Percentiles rank a stretch among this genome's conserved stretches.
Conservation (phyloP, 2,113 vertebrate species). For the Orthonyx spaldingii region DNA sequence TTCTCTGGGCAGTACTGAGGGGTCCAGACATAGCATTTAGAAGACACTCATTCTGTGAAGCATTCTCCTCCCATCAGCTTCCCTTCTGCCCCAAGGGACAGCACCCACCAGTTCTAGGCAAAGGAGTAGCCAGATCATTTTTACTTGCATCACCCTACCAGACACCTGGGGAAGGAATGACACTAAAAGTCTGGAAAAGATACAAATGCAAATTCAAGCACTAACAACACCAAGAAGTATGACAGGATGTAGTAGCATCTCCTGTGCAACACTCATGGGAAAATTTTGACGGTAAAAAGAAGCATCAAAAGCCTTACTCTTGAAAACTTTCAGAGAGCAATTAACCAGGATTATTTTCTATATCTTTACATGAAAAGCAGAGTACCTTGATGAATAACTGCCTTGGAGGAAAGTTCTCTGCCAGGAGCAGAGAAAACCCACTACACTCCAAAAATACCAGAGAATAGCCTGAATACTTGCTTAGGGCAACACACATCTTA, state of each 20-base stretch:
- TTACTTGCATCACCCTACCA: not conserved
- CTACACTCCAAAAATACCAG: not conserved
- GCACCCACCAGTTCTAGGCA: not conserved
- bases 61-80: not conserved
- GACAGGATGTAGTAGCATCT: not conserved
- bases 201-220: not conserved
- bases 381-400: not conserved
- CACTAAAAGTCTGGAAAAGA: not conserved
- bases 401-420: not conserved
- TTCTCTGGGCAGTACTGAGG: not conserved
- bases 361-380: not conserved
- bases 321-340: not conserved
- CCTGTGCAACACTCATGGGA: not conserved
- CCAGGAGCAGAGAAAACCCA: not conserved
- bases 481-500: not conserved
- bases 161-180: not conserved
- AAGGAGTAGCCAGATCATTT: not conserved
- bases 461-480: not conserved
- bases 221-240: not conserved
- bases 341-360: not conserved
- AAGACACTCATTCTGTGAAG: not conserved
- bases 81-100: not conserved
- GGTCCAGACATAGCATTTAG: not conserved
- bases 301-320: not conserved
- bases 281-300: not conserved